Conservation (phyloP, 2,113 vertebrate genomes). For the Ciconia stormi region DNA sequence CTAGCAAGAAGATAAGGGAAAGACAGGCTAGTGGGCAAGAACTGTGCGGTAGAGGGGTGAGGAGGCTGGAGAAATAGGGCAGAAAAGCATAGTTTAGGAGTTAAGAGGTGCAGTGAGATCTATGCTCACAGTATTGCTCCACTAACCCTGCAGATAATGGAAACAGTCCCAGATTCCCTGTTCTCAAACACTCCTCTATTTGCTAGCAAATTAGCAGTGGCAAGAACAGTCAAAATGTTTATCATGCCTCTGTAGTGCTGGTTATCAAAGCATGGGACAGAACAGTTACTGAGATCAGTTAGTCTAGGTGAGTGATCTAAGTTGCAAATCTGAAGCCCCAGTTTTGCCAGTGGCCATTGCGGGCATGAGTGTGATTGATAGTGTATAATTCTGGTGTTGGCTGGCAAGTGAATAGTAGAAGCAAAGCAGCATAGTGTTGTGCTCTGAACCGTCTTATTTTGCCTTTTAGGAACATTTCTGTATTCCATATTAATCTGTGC, state of each 20-base stretch:
- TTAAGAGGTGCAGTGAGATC: not conserved
- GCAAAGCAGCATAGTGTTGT: not conserved
- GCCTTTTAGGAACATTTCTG: not conserved
- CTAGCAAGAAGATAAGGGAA: not conserved
- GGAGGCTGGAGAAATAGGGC: not conserved
- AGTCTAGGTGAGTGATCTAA: not conserved
- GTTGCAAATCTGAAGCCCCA: not conserved
- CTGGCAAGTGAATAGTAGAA: not conserved
- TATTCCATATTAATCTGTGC: not conserved
- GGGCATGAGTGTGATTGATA: no score
- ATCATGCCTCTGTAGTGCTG: not conserved
- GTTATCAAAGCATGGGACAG: not conserved
- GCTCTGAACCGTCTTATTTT: not conserved
- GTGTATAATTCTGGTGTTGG: not conserved
- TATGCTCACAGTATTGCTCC: not conserved
- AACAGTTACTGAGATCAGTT: not conserved
- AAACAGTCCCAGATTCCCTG: not conserved
- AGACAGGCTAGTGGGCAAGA: not conserved
- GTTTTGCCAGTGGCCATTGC: not conserved
- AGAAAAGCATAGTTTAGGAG: not conserved
- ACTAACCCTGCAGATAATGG: not conserved
- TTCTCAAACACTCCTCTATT: not conserved
- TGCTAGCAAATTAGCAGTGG: not conserved
- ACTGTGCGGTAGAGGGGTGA: not conserved
- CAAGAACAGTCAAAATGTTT: not conserved